Base-by-base conservation (phyloP, 2,888 invertebrate species). In the Drosophila acutilabella region DNA sequence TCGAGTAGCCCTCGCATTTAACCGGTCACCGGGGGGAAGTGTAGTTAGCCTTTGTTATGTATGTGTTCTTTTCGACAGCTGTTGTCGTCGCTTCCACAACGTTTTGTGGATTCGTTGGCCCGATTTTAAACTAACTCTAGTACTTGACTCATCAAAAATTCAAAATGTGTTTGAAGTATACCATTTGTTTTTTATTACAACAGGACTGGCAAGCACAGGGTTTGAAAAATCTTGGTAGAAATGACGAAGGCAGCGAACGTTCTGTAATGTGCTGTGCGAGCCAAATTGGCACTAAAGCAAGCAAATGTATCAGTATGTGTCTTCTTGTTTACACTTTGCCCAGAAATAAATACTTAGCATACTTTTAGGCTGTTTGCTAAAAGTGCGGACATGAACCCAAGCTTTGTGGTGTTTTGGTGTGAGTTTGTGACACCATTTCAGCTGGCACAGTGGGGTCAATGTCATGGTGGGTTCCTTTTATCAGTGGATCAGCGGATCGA, bases 61-160 rank as follows among this genome's bases (percentile, higher is more conserved):
- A 56, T 54, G 53, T 70, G 72, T 64, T 61, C 64, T 48, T 69
- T 70, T 36, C 30, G 68, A 64, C 88, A 88, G 85, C 88, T 81
- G 88, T 58, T 68, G 50, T 50, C 44, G 61, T 18, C 41, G 42
- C 42, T 48, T 57, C 41, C 44, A 16, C 20, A 58, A 45, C 45
- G 72, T 50, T 68, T 60, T 41, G 52, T 45, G 54, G 44, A 59
- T 54, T 45, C 59, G 47, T 20, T 60, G 66, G 74, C 67, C 53
- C 54, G 42, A 62, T 66, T 71, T 52, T 13, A 64, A 61, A 68
- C 74, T 64, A 8, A 30, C 61, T 11, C 7, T 48, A 18, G 23
- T 14, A 58, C 52, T 20, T n/a, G n/a, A 56, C 23, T 76, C 36
- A 74, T 71, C 20, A 65, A 74, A 62, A 42, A 77, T 71, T 36